A percentile compares a stretch with the other conserved stretches of the same genome.
Conservation (phyloP, 2,113 vertebrate species). For the Solenodon paradoxus region DNA sequence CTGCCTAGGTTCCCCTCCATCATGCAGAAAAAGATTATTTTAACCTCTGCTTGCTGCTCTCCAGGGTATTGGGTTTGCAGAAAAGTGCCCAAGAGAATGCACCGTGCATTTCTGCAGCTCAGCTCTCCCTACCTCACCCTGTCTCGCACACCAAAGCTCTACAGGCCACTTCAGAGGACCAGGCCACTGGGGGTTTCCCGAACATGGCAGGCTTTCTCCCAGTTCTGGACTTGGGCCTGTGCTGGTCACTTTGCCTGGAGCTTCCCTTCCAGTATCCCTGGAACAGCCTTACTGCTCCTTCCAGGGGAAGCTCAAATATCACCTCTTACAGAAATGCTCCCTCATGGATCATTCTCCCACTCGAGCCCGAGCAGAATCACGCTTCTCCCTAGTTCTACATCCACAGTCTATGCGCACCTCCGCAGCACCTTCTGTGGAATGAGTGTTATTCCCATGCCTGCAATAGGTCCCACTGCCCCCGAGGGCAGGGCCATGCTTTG, state of each 20-base stretch:
- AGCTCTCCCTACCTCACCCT: background rate
- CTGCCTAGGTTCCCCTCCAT: too few species aligned
- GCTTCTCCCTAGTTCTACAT: background rate
- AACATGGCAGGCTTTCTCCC: background rate
- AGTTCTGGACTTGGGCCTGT: background rate
- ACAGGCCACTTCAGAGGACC: background rate
- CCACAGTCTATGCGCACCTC: background rate
- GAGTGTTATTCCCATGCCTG: background rate
- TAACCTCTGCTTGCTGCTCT: background rate
- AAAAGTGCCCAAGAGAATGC: background rate
- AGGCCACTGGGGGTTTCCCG: background rate
- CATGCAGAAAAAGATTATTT: too few species aligned
- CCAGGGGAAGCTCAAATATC: background rate
- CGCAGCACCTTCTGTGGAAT: background rate
- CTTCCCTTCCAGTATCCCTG: background rate
- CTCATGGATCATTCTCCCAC: background rate
- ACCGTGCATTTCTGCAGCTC: background rate
- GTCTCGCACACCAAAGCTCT: too few species aligned
- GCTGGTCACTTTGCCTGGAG: background rate
- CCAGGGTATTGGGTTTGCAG: background rate
- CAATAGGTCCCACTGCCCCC: too few species aligned
- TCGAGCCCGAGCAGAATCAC: background rate
- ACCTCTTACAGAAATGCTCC: background rate
- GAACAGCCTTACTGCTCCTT: background rate
- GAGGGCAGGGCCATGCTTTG: background rate